A percentile compares a stretch with the other conserved stretches of the same genome.
Evolutionary conservation across 2,797 vertebrate genomes (phyloP).

Genomic region (Saxicola maurus): DNA sequence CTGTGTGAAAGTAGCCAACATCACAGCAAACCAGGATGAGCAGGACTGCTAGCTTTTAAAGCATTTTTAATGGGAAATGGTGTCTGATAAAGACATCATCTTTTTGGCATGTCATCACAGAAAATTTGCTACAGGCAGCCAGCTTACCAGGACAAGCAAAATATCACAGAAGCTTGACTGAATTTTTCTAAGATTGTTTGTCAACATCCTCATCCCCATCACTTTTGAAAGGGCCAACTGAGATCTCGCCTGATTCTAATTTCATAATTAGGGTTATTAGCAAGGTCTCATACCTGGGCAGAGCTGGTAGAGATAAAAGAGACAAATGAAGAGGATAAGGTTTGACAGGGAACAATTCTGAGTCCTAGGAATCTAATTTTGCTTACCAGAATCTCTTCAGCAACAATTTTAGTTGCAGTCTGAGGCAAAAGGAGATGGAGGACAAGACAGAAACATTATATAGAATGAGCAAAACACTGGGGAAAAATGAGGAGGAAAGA

Average conservation of each 20-base stretch:
- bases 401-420: background rate
- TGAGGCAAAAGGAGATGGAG: background rate
- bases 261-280: background rate
- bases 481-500: background rate
- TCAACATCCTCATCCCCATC: background rate
- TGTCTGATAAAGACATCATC: constrained; percentile 22
- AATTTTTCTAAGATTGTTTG: background rate
- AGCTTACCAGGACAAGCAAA: background rate
- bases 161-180: background rate
- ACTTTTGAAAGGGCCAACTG: background rate
- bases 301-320: background rate
- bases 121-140: constrained; percentile 8
- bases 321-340: background rate
- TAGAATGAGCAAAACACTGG: background rate
- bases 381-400: background rate
- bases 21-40: background rate
- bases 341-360: constrained; percentile 11
- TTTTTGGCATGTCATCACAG: background rate
- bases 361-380: constrained; percentile 36
- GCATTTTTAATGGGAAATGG: background rate
- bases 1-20: background rate
- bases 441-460: background rate
- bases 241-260: background rate
- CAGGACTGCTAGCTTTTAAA: background rate
- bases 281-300: background rate